These are phyloP conservation scores for Anguilla anguilla DNA, from an alignment of 2,797 vertebrate species.

Conservation along the genomic window DNA sequence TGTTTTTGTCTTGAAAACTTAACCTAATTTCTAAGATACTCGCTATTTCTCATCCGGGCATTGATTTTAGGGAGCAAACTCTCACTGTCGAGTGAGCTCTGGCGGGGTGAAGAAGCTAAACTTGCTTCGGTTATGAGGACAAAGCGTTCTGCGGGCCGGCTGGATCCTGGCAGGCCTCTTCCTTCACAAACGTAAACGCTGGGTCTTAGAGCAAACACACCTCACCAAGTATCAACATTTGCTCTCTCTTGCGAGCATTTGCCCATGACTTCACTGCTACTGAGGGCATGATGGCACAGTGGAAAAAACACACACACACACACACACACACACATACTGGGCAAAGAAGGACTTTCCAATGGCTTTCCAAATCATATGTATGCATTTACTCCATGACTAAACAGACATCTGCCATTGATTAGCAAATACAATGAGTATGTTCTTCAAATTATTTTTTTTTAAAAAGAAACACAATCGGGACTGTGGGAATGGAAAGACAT, in stretches of 20 bases:
- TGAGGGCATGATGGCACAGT: neutral
- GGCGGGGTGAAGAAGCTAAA: neutral
- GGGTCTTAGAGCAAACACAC: constrained; percentile 12
- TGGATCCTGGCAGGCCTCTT: neutral
- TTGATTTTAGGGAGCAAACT: neutral
- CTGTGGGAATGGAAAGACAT: neutral
- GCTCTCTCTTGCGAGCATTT: neutral
- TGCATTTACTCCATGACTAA: neutral
- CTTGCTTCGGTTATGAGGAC: neutral
- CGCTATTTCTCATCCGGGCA: neutral
- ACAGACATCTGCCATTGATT: neutral
- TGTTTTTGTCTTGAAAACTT: neutral
- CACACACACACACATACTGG: neutral
- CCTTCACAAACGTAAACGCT: neutral
- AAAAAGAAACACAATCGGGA: neutral
- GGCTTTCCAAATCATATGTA: neutral
- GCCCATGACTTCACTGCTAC: neutral
- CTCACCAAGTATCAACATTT: constrained; percentile 15
- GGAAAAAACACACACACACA: neutral
- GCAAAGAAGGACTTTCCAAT: neutral
- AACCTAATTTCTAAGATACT: neutral
- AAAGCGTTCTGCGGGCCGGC: neutral
- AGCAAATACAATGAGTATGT: neutral
- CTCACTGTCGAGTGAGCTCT: neutral
- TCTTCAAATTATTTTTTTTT: neutral